Base-by-base conservation (phyloP, 2,888 invertebrate genomes). In the Cephus rjabovi region DNA sequence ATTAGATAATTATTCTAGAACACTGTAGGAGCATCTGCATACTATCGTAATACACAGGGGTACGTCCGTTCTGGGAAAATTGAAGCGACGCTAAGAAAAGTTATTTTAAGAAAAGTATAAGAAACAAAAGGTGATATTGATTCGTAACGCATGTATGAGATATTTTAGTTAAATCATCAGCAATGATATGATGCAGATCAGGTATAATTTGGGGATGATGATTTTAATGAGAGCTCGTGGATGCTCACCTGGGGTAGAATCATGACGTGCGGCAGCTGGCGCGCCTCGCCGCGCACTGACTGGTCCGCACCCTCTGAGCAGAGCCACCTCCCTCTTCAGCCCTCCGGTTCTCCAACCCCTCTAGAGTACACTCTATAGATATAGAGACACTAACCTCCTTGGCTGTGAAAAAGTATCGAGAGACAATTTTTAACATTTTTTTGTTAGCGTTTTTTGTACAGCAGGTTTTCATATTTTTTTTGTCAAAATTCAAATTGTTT, bases 261-360 rank as follows among this genome's bases (percentile, higher is more conserved):
- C 90, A 90, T 90, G 89, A 90, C 90, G 89, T 90, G 90, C 89
- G 89, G 90, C 90, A 90, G 89, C 90, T 88, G 90, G 90, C 90
- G 90, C 90, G 90, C 89, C 90, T 90, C 90, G 89, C 90, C 90
- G 90, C 90, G 90, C 90, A 90, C 90, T 90, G 89, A 89, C 89
- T 88, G 83, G 84, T 88, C 88, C 87, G 86, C 88, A 86, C 87
- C 88, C 82, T 56, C 23, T 87, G 81, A 83, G 84, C 86, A 9
- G 56, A 56, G 84, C 81, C 81, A 82, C 83, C 84, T 9, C 83
- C 83, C 80, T 74, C 80, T 75, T 81, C 81, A 69, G 9, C 71
- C 80, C 74, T 77, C 75, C 73, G 30, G 31, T 34, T 34, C 3
- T 34, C 73, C 37, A n/a, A 34, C 31, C 80, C 81, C 78, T 56